phyloP scores from a whole-genome alignment of 2,888 invertebrate species.

The Pollenia labialis region DNA sequence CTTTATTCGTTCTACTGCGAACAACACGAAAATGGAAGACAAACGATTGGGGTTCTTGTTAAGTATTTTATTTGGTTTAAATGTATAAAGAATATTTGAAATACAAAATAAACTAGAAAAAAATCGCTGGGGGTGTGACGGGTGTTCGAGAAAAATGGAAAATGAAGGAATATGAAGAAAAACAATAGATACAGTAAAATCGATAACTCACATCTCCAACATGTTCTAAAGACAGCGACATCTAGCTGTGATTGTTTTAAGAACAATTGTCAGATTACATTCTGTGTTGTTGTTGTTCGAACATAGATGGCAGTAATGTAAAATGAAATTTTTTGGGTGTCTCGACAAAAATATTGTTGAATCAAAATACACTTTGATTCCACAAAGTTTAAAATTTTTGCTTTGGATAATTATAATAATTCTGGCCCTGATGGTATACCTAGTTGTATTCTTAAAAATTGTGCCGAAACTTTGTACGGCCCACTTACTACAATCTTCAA shows the following conservation, averaged over 20 bases:
- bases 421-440: too few species aligned
- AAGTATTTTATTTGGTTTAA: conserved; percentile 50
- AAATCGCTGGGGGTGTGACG: conserved; percentile 36
- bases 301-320: conserved; percentile 6
- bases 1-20: conserved; percentile 70
- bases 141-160: conserved; percentile 44
- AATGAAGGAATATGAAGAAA: conserved; percentile 47
- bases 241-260: conserved; percentile 8
- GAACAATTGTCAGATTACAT: too few species aligned
- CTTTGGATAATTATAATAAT: too few species aligned
- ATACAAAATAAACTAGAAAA: neutral
- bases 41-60: conserved; percentile 72
- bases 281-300: neutral
- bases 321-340: too few species aligned
- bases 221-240: neutral
- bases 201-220: conserved; percentile 36
- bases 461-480: too few species aligned
- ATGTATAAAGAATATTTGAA: conserved; percentile 28
- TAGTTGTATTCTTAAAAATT: too few species aligned
- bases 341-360: too few species aligned
- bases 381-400: too few species aligned
- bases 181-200: conserved; percentile 23
- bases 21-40: conserved; percentile 75
- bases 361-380: too few species aligned
- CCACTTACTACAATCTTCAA: too few species aligned